Conservation (phyloP, 2,888 invertebrate species). For the Hirtodrosophila cameraria region DNA sequence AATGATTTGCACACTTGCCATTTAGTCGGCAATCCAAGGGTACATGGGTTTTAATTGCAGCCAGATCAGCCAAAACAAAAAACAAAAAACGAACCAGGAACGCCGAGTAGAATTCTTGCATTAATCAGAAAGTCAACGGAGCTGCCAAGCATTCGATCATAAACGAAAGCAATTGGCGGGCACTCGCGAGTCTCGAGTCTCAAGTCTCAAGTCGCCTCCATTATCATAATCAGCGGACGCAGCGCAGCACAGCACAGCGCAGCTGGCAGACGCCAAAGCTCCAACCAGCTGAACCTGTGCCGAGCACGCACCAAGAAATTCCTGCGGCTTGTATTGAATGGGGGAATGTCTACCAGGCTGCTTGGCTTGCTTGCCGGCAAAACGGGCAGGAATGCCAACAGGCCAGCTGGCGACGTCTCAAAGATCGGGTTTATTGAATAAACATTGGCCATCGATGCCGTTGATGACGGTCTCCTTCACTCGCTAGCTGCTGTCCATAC, state of each 20-base stretch:
- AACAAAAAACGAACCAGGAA: slow-evolving; percentile 38
- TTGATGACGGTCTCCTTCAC: background rate
- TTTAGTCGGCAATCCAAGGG: slow-evolving; percentile 51
- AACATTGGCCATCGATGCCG: slow-evolving; percentile 67
- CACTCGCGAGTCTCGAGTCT: slow-evolving; percentile 8
- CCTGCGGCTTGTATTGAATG: slow-evolving; percentile 80
- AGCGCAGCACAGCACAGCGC: slow-evolving; percentile 36
- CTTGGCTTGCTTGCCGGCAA: slow-evolving; percentile 12
- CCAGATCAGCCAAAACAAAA: slow-evolving; percentile 17
- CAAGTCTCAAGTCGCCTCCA: slow-evolving; percentile 47
- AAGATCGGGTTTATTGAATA: slow-evolving; percentile 82
- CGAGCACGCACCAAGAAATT: slow-evolving; percentile 83
- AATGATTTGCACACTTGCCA: slow-evolving; percentile 60
- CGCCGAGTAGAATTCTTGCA: slow-evolving; percentile 74
- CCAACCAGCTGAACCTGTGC: slow-evolving; percentile 76
- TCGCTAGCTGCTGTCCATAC: background rate
- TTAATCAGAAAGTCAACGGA: slow-evolving; percentile 80
- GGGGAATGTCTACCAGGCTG: slow-evolving; percentile 47
- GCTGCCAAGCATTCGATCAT: slow-evolving; percentile 75
- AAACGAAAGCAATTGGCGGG: slow-evolving; percentile 73
- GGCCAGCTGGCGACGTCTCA: slow-evolving; percentile 64
- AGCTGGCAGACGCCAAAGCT: slow-evolving; percentile 70
- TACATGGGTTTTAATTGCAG: slow-evolving; percentile 72
- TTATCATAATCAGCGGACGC: slow-evolving; percentile 75
- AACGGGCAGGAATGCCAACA: slow-evolving; percentile 48